phyloP scores from a whole-genome alignment of 2,888 invertebrate genomes.

The Erebia aethiops region DNA sequence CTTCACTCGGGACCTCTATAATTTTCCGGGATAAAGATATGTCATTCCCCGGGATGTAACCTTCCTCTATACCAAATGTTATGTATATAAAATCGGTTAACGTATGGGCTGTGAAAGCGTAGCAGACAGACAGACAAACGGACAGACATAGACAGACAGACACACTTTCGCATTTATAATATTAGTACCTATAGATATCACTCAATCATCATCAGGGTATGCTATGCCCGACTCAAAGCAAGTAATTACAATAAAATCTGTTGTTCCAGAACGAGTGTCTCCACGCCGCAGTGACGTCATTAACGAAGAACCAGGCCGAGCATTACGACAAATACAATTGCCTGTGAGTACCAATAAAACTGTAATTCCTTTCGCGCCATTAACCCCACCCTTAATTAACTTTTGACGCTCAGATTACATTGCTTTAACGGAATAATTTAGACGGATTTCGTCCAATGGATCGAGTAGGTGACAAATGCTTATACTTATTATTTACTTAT shows the following conservation, averaged over 20 bases:
- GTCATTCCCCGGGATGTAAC: too few relatives aligned
- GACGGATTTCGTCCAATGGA: background rate
- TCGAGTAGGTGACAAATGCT: background rate
- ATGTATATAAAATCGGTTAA: too few relatives aligned
- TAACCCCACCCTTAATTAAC: slow-evolving; percentile 51
- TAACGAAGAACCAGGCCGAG: slow-evolving; percentile 85
- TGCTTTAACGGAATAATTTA: slow-evolving; percentile 31
- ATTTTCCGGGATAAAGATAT: too few relatives aligned
- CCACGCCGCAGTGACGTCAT: slow-evolving; percentile 85
- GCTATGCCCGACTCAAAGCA: background rate
- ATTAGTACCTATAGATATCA: too few relatives aligned
- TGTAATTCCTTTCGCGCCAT: slow-evolving; percentile 34
- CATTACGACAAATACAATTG: slow-evolving; percentile 81
- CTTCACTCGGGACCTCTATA: too few relatives aligned
- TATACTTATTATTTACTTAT: too few relatives aligned
- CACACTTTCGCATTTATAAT: too few relatives aligned
- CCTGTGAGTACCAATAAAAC: slow-evolving; percentile 77
- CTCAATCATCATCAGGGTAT: background rate
- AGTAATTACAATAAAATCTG: slow-evolving; percentile 23
- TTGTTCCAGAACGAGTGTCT: slow-evolving; percentile 84
- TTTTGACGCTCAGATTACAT: slow-evolving; percentile 51
- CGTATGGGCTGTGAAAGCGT: too few relatives aligned
- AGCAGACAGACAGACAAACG: too few relatives aligned
- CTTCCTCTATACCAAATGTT: too few relatives aligned
- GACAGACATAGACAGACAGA: too few relatives aligned